Evolutionary conservation across 1,140 invertebrate species (phyloP), one percentile per base, ranked within the genome.

Genomic region (Propsilocerus akamusi): DNA sequence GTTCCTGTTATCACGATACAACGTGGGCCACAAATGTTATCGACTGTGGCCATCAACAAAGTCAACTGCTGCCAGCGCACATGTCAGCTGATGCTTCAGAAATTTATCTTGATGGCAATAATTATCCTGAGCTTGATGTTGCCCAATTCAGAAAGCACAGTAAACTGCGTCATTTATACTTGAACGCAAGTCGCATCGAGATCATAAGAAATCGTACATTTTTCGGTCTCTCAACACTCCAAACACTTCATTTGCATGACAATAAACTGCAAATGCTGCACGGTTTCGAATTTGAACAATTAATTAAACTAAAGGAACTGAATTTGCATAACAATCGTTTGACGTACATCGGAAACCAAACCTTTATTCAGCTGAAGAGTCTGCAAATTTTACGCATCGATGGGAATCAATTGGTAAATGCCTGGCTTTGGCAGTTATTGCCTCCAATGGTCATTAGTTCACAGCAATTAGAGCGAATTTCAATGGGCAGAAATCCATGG

Each of bases 21-120:
- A 83, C 87, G 12, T 93, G 89, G 88, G 85, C 83, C 53, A 86
- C 84, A 25, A 93, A 94, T 63, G 85, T 92, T 5, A 88, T 93
- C 3, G 87, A 93, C 59, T 94, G 89, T 66, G 87, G 86, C 24
- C 74, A 78, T 1, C 77, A 85, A 54, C 73, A 74, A 28, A 81
- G 77, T 34, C 69, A 72, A 17, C 78, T 83, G 59, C 80, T 93
- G 54, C 89, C 90, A 0, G 73, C 80, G 2, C 75, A 83, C 50
- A 84, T 94, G 53, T 89, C 90, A 12, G 94, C 94, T 89, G 89
- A 95, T 62, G 87, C 86, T 0, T 93, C 89, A 23, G 85, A 91
- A 62, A 78, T 93, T 14, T 93, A 90, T 60, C 68, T 95, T 48
- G 90, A 94, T 62, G 88, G 88, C 22, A 95, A 93, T 62, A 76